A percentile compares a stretch with the other conserved stretches of the same genome.
Conservation (phyloP, 2,888 invertebrate species). For the Gymnosoma rotundatum region DNA sequence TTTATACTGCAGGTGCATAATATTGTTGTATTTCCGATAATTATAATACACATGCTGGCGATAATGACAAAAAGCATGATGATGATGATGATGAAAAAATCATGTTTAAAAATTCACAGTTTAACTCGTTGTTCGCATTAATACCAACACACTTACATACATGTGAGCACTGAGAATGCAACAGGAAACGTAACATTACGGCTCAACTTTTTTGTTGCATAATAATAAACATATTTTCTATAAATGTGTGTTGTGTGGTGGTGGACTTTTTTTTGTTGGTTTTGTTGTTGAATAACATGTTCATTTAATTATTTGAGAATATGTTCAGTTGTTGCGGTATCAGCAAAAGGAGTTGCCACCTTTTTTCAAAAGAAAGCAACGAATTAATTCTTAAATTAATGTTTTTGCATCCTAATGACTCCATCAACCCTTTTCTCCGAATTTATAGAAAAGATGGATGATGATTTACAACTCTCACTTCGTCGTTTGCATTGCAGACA, state of each 20-base stretch:
- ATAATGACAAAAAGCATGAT: conserved; percentile 17
- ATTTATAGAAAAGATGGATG: too few relatives aligned
- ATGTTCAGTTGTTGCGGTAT: not conserved
- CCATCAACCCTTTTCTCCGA: too few relatives aligned
- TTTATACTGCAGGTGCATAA: conserved; percentile 43
- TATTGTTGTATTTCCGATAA: conserved; percentile 51
- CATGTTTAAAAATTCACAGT: not conserved
- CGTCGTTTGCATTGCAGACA: too few relatives aligned
- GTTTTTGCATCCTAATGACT: too few relatives aligned
- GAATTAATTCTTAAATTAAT: too few relatives aligned
- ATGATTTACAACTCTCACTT: not conserved
- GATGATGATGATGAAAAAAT: not conserved
- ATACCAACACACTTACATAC: not conserved
- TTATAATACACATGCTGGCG: conserved; percentile 36
- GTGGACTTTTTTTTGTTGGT: not conserved
- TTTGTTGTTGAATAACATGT: conserved; percentile 36
- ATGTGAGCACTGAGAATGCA: conserved; percentile 49
- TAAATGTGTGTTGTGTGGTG: conserved; percentile 29
- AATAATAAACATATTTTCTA: conserved; percentile 57
- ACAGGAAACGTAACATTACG: conserved; percentile 57
- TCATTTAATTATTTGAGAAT: conserved; percentile 6
- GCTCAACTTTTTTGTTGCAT: conserved; percentile 28
- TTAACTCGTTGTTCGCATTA: not conserved
- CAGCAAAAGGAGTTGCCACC: conserved; percentile 20
- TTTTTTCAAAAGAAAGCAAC: not conserved